These are phyloP conservation scores for Dipodomys ordii DNA, from an alignment of 2,113 vertebrate species.

Conservation along the genomic window DNA sequence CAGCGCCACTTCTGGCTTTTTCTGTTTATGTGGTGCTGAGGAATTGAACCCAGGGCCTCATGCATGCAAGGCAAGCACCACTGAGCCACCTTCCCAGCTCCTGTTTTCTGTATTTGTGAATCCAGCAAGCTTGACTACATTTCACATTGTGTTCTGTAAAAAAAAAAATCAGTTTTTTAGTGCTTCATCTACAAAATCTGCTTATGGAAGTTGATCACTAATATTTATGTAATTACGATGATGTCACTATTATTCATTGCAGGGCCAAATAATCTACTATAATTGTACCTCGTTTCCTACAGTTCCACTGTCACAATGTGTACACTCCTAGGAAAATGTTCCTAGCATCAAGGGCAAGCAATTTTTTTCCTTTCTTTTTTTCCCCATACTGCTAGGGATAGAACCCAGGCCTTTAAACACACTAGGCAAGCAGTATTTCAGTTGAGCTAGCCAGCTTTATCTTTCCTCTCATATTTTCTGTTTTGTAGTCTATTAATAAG, in stretches of 20 bases:
- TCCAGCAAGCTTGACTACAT: conserved; percentile 18
- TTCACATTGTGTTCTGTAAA: conserved; percentile 37
- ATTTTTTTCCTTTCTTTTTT: no score
- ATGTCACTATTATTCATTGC: conserved; percentile 35
- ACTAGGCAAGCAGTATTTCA: no score
- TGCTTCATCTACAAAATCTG: conserved; percentile 45
- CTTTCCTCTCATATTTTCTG: conserved; percentile 52
- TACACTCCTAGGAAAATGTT: conserved; percentile 46
- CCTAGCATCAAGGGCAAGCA: background rate
- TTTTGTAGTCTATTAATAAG: conserved; percentile 28
- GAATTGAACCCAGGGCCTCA: no score
- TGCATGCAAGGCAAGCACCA: no score
- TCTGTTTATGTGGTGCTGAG: no score
- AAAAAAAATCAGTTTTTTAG: conserved; percentile 6
- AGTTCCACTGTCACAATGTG: background rate
- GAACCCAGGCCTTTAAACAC: no score
- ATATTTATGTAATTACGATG: conserved; percentile 37
- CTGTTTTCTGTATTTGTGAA: conserved; percentile 19
- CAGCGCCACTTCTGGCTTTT: no score
- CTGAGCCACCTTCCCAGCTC: background rate
- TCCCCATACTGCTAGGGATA: no score
- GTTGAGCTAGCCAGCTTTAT: background rate
- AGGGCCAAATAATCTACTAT: conserved; percentile 38
- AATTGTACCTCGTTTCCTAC: conserved; percentile 23
- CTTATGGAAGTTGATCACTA: conserved; percentile 41